phyloP scores from a whole-genome alignment of 2,797 vertebrate species.

The Emys orbicularis region DNA sequence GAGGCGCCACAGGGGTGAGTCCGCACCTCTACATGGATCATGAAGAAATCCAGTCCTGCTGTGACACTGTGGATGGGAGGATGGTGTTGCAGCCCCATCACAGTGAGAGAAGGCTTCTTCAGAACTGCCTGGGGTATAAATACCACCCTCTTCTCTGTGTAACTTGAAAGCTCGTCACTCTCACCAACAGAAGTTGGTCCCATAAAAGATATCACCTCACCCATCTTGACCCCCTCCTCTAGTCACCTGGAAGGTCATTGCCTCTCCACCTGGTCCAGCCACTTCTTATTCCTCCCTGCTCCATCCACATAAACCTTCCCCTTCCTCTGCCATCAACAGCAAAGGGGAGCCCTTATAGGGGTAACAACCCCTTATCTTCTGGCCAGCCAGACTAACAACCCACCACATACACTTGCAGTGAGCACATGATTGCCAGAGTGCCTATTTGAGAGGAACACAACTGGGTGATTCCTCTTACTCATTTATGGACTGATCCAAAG shows the following conservation, averaged over 20 bases:
- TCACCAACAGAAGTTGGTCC: background rate
- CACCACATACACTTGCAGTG: background rate
- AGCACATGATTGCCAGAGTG: background rate
- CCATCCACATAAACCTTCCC: background rate
- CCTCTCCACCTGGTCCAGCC: background rate
- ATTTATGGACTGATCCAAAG: slow-evolving; percentile 29
- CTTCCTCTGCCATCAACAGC: background rate
- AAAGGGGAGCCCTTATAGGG: background rate
- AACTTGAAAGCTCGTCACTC: background rate
- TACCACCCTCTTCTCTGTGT: background rate
- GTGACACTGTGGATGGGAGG: background rate
- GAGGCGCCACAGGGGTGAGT: too few relatives aligned
- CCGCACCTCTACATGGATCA: too few relatives aligned
- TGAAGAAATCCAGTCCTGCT: background rate
- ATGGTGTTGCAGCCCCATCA: background rate
- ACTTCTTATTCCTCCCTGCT: background rate
- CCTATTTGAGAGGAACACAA: background rate
- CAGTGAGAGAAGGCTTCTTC: background rate
- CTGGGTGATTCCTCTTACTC: background rate
- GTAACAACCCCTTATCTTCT: background rate
- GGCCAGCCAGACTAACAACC: background rate
- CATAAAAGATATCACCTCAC: background rate
- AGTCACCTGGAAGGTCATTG: background rate
- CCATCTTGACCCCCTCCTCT: background rate
- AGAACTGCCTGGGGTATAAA: background rate